These are phyloP conservation scores for Aptenodytes forsteri DNA, from an alignment of 2,113 vertebrate genomes.

Conservation along the genomic window DNA sequence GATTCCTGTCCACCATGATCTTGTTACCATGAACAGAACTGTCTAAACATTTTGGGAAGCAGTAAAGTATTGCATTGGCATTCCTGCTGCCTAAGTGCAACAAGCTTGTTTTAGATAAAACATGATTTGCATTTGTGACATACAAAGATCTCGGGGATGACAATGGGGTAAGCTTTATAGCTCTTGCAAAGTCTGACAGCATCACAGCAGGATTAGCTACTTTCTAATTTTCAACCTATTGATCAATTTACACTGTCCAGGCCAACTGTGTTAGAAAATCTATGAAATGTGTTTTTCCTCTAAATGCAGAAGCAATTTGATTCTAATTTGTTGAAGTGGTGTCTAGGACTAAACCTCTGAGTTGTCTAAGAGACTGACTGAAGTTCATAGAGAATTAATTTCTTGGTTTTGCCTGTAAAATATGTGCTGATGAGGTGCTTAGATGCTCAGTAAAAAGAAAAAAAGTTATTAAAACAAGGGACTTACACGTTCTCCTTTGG, in stretches of 20 bases:
- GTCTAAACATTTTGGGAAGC: not conserved
- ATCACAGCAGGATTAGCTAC: not conserved
- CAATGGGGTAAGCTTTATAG: not conserved
- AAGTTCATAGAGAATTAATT: not conserved
- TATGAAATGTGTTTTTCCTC: not conserved
- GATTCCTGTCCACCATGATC: not conserved
- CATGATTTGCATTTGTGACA: not conserved
- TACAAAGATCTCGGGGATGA: not conserved
- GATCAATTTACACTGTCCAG: not conserved
- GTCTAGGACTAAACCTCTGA: not conserved
- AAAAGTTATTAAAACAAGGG: not conserved
- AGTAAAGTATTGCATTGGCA: not conserved
- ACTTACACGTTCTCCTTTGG: constrained; percentile 97
- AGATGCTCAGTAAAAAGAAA: not conserved
- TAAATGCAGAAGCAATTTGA: not conserved
- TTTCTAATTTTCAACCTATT: not conserved
- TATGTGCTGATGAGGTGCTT: not conserved
- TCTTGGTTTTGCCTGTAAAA: not conserved
- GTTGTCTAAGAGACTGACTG: not conserved
- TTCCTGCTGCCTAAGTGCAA: not conserved
- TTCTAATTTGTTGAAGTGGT: not conserved
- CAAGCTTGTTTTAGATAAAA: not conserved
- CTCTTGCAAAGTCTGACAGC: not conserved
- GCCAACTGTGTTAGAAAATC: not conserved
- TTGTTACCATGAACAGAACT: not conserved